Percentiles rank a stretch among this genome's conserved stretches.
These are phyloP conservation scores for Cygnus buccinator DNA, from an alignment of 2,113 vertebrate species.

Conservation along the genomic window DNA sequence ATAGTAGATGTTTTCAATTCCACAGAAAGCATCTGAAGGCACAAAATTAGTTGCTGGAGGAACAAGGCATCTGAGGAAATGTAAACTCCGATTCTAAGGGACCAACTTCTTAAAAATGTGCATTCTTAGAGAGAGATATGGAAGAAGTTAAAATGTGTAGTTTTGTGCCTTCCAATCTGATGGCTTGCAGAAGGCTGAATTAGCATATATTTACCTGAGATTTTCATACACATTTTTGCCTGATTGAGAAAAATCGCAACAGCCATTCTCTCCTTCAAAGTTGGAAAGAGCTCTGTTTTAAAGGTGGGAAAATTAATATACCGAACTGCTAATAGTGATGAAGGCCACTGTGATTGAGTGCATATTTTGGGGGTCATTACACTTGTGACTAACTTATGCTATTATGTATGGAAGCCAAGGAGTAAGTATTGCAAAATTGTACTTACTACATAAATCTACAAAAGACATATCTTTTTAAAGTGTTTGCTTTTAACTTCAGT, in stretches of 20 bases:
- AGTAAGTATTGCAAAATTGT: not conserved
- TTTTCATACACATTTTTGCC: not conserved
- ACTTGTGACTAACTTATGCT: not conserved
- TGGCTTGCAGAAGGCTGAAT: not conserved
- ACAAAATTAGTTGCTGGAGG: not conserved
- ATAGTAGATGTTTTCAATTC: constrained; percentile 21
- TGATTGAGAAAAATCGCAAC: not conserved
- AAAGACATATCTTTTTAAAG: not conserved
- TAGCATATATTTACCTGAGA: not conserved
- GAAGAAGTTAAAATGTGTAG: not conserved
- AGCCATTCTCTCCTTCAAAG: not conserved
- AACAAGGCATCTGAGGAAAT: not conserved
- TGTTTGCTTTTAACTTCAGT: not conserved
- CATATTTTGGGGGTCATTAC: not conserved
- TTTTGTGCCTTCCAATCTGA: not conserved
- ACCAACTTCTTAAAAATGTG: not conserved
- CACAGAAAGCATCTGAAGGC: not conserved
- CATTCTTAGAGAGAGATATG: not conserved
- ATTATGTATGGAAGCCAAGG: not conserved
- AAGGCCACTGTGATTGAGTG: not conserved
- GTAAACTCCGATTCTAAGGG: not conserved
- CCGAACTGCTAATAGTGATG: not conserved
- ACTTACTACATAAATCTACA: not conserved
- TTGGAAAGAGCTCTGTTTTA: not conserved
- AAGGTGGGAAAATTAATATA: not conserved